Percentiles rank a stretch among this genome's conserved stretches.
These are phyloP conservation scores for Alexandromys fortis DNA, from an alignment of 2,113 vertebrate genomes.

Conservation along the genomic window DNA sequence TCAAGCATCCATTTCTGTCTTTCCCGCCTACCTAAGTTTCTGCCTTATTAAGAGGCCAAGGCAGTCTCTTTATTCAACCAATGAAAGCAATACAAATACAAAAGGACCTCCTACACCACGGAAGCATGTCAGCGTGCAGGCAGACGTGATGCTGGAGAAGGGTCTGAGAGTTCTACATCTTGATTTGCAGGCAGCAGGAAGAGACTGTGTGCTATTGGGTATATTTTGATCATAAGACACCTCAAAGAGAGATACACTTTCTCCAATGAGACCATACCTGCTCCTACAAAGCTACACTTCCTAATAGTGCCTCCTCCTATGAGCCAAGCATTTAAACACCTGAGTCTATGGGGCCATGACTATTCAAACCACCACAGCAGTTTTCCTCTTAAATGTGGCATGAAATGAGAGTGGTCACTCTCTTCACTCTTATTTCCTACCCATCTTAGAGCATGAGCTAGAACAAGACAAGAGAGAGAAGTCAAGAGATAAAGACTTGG, in stretches of 20 bases:
- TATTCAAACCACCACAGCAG: background rate
- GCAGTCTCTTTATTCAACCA: too few relatives aligned
- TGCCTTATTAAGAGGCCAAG: too few relatives aligned
- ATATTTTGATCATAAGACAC: background rate
- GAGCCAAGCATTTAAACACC: background rate
- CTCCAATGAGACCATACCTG: background rate
- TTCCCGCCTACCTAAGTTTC: too few relatives aligned
- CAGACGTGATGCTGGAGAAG: background rate
- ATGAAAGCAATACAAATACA: too few relatives aligned
- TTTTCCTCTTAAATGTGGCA: background rate
- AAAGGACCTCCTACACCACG: too few relatives aligned
- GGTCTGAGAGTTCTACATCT: background rate
- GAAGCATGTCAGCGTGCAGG: background rate
- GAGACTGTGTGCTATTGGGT: background rate
- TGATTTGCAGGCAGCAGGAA: background rate
- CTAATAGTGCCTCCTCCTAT: background rate
- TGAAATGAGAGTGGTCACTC: background rate
- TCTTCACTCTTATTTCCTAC: background rate
- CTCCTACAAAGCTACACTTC: background rate
- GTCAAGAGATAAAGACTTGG: background rate
- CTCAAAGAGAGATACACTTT: background rate
- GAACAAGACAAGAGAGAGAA: background rate
- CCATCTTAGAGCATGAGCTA: background rate
- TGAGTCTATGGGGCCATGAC: background rate
- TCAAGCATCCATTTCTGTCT: too few relatives aligned